phyloP scores from a whole-genome alignment of 2,797 vertebrate species.

The Phataginus tricuspis region DNA sequence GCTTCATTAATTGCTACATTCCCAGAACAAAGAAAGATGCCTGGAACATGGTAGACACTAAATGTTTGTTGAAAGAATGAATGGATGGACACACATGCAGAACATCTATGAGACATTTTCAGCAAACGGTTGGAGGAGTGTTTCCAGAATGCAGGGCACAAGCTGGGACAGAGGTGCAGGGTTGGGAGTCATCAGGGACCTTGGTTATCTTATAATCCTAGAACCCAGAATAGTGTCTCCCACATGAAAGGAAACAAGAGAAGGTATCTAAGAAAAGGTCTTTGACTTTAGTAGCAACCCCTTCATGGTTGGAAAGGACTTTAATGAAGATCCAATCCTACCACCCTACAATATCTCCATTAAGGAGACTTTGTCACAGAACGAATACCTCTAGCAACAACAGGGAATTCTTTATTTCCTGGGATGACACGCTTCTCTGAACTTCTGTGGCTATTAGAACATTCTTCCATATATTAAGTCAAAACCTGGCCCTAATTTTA shows the following conservation, averaged over 20 bases:
- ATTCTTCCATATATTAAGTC: constrained; percentile 18
- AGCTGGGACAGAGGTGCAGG: not conserved
- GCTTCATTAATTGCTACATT: not conserved
- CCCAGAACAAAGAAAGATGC: not conserved
- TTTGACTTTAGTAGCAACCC: not conserved
- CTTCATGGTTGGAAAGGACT: not conserved
- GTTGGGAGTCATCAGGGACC: not conserved
- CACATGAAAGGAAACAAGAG: not conserved
- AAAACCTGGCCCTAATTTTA: constrained; percentile 55
- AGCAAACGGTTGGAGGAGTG: not conserved
- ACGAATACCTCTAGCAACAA: not conserved
- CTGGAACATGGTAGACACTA: not conserved
- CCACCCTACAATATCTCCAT: not conserved
- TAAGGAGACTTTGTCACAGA: not conserved
- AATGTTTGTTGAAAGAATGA: not conserved
- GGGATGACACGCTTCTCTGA: not conserved
- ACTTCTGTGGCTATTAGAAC: not conserved
- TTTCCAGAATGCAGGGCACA: not conserved
- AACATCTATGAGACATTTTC: not conserved
- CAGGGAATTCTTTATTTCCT: not conserved
- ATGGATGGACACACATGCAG: not conserved
- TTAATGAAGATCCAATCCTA: not conserved
- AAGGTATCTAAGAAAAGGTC: not conserved
- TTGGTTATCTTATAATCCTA: not conserved
- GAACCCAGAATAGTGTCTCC: not conserved